Base-by-base conservation (phyloP, 2,113 vertebrate species). In the Odocoileus virginianus region DNA sequence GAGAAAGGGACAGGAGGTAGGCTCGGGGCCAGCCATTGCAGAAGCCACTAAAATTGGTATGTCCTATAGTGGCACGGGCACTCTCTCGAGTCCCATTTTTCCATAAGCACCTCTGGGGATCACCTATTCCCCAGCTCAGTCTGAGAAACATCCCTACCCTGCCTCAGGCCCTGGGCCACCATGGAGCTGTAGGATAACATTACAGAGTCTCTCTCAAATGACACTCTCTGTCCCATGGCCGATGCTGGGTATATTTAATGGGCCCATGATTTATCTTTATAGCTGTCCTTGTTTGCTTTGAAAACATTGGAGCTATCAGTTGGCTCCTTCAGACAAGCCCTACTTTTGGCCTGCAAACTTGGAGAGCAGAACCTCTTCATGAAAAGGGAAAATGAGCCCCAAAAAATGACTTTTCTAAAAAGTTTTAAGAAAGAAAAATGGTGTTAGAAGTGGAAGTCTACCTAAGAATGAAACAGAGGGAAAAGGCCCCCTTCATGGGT, bases 221-320 rank as follows among this genome's bases (percentile, higher is more conserved):
- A 84, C 25, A 52, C 33, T 36, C 81, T 83, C 50, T 10, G 27
- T 25, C 76, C 9, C 2, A 2, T 13, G 3, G 71, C 47, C 81
- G 47, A n/a, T 16, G 1, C 9, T 87, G 64, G 61, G 55, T 58
- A 55, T 52, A 33, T 85, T 90, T 97, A 94, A 47, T 52, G 91
- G 93, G 79, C 6, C 36, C 78, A 78, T 84, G 50, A 81, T 45
- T 40, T 7, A 36, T 58, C 76, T 90, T 97, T 90, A 96, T 57
- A 96, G 17, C 4, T 27, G 82, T n/a, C 50, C 21, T 76, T 96
- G 84, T 97, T 98, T 89, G 87, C 28, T 98, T 98, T 96, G 78
- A 79, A 93, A 92, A 61, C 91, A 92, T 40, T 13, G 9, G 94
- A 71, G 52, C 95, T 97, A 87, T 84, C 57, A 90, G n/a, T 23